phyloP scores from a whole-genome alignment of 2,113 vertebrate species.

The Octodon degus region DNA sequence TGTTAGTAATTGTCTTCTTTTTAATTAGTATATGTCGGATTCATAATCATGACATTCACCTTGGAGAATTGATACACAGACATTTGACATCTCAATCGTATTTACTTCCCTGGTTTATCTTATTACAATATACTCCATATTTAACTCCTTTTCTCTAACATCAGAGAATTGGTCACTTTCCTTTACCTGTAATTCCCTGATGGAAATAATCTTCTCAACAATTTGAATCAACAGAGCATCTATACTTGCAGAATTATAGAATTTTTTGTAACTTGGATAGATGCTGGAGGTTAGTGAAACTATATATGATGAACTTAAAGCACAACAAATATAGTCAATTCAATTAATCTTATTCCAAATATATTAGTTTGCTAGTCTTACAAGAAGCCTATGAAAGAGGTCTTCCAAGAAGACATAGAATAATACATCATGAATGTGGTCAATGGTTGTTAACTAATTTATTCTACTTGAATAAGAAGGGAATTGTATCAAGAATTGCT shows the following conservation, averaged over 20 bases:
- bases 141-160: background rate
- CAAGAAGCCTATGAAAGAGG: background rate
- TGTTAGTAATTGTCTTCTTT: background rate
- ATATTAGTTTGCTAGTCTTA: background rate
- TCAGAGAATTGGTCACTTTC: background rate
- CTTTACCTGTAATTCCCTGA: conserved; percentile 28
- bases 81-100: background rate
- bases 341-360: background rate
- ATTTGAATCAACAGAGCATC: background rate
- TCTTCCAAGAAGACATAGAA: conserved; percentile 20
- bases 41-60: background rate
- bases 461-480: conserved; percentile 23
- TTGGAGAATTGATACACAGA: background rate
- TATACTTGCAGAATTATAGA: background rate
- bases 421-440: background rate
- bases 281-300: background rate
- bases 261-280: background rate
- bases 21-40: background rate
- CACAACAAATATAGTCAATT: background rate
- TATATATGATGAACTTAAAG: background rate
- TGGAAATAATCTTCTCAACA: background rate
- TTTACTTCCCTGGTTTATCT: background rate
- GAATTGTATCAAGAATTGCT: conserved; percentile 24
- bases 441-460: conserved; percentile 40
- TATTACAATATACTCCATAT: background rate